Percentiles rank a stretch among this genome's conserved stretches.
These are phyloP conservation scores for Forbesichthys agassizii DNA, from an alignment of 2,113 vertebrate genomes.

Conservation along the genomic window DNA sequence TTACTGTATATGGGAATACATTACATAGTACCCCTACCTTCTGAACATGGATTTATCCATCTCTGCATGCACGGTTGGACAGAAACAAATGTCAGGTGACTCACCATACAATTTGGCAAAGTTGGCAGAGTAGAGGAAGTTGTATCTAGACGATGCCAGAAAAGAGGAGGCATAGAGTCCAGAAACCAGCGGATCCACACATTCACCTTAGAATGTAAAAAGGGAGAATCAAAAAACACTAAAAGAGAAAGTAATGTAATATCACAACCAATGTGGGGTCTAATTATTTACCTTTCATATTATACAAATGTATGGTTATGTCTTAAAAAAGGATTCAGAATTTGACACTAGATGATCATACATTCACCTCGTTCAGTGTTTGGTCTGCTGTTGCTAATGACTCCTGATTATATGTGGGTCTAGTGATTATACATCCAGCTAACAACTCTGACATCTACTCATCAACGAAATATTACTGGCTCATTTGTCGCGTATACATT, in stretches of 20 bases:
- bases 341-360: background rate
- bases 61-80: too few species aligned
- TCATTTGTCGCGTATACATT: background rate
- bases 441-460: background rate
- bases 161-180: conserved; percentile 89
- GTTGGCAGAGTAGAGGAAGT: conserved; percentile 87
- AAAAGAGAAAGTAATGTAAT: background rate
- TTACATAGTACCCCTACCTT: too few species aligned
- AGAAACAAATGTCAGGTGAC: conserved; percentile 28
- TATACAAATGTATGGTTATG: background rate
- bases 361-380: background rate
- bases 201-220: conserved; percentile 77
- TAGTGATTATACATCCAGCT: conserved; percentile 4
- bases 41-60: too few species aligned
- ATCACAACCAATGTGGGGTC: background rate
- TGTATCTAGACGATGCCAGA: conserved; percentile 91
- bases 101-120: conserved; percentile 93
- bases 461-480: background rate
- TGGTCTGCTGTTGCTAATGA: background rate
- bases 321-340: too few species aligned
- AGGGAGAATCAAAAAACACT: background rate
- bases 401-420: background rate
- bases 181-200: conserved; percentile 88
- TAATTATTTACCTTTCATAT: background rate
- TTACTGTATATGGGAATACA: too few species aligned